Conservation (phyloP, 2,797 vertebrate species). For the Cyclopterus lumpus region DNA sequence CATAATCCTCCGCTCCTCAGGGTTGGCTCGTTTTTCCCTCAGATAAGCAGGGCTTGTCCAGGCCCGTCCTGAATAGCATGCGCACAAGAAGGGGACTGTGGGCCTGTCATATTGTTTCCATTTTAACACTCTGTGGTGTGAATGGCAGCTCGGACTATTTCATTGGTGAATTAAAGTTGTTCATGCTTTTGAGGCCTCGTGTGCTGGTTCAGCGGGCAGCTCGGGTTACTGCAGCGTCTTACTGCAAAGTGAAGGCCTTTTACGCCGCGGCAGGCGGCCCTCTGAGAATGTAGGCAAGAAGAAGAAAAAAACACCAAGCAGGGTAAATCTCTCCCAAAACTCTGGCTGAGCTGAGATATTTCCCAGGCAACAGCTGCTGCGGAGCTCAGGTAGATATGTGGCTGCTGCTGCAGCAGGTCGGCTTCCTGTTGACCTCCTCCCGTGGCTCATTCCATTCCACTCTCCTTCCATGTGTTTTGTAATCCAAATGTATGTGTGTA, state of each 20-base stretch:
- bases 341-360: neutral
- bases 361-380: neutral
- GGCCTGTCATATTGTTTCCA: constrained; percentile 41
- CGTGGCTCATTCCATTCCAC: neutral
- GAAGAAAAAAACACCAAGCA: neutral
- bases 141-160: constrained; percentile 2
- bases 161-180: constrained; percentile 5
- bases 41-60: constrained; percentile 57
- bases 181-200: neutral
- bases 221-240: neutral
- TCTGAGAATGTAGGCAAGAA: neutral
- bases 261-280: constrained; percentile 1
- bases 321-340: constrained; percentile 4
- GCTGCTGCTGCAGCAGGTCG: neutral
- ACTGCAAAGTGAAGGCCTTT: constrained; percentile 5
- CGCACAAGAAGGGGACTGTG: constrained; percentile 19
- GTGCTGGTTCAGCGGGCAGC: constrained; percentile 11
- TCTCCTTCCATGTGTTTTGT: no score
- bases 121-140: constrained; percentile 12
- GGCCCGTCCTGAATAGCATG: constrained; percentile 50
- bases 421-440: neutral
- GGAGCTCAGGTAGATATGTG: neutral
- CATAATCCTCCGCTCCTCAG: constrained; percentile 36
- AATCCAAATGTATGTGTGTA: no score
- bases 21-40: constrained; percentile 33